Evolutionary conservation across 2,888 invertebrate genomes (phyloP).

Genomic region (Nipponacmea schrenckii): DNA sequence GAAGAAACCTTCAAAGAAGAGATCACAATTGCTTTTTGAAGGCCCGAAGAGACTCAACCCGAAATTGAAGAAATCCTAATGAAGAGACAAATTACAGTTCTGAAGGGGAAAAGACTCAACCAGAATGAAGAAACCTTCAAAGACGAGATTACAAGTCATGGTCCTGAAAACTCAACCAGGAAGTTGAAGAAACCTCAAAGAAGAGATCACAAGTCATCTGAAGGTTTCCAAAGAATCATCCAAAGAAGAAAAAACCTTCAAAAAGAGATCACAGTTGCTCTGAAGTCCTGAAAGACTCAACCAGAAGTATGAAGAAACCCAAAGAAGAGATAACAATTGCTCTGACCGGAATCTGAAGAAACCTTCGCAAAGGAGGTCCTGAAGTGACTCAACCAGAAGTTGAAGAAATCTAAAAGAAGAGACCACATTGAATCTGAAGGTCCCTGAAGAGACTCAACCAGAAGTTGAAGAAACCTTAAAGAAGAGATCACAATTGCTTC

Average conservation of each 20-base stretch:
- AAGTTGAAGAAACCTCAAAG: constrained; percentile 10
- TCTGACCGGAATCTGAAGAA: constrained; percentile 14
- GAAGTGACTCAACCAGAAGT: constrained; percentile 16
- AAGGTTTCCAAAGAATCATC: not conserved
- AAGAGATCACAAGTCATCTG: not conserved
- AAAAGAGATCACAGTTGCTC: too few relatives aligned
- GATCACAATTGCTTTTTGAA: not conserved
- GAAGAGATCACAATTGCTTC: not conserved
- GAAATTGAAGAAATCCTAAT: constrained; percentile 1
- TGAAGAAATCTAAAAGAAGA: constrained; percentile 15
- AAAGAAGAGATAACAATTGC: not conserved
- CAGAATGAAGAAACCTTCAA: too few relatives aligned
- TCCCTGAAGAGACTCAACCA: not conserved
- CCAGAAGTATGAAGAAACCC: not conserved
- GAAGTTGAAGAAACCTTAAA: constrained; percentile 10
- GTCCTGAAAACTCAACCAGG: too few relatives aligned
- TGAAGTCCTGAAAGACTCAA: not conserved
- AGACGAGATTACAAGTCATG: too few relatives aligned
- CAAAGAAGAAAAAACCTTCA: not conserved
- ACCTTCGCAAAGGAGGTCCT: not conserved
- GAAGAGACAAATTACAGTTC: not conserved
- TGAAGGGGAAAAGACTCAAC: too few relatives aligned
- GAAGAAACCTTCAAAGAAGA: not conserved
- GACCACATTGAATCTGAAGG: constrained; percentile 1
- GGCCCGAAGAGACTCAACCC: not conserved